phyloP scores from a whole-genome alignment of 2,113 vertebrate species.

The Prunella fulvescens region DNA sequence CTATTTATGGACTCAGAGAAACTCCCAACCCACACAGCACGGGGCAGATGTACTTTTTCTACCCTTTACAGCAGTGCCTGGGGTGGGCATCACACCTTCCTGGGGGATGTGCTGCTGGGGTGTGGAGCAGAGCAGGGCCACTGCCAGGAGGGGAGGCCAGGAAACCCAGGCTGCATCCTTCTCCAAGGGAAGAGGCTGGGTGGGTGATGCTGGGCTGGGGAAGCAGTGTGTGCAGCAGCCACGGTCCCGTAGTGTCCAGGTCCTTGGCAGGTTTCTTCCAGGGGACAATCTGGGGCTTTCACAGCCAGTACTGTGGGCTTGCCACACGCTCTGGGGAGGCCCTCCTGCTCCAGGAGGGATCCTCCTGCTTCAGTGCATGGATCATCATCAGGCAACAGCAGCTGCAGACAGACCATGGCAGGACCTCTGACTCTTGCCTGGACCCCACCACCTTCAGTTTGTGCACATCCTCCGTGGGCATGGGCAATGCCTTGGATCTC shows the following conservation, averaged over 20 bases:
- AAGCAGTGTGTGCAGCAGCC: neutral
- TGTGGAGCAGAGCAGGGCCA: neutral
- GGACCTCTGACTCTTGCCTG: neutral
- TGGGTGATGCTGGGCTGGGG: neutral
- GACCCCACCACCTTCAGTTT: neutral
- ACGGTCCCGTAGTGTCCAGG: rapidly evolving
- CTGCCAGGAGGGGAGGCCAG: neutral
- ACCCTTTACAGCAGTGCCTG: neutral
- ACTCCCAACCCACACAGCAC: neutral
- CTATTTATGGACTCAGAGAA: neutral
- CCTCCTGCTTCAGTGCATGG: neutral
- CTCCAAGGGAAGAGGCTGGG: neutral
- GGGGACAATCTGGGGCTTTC: neutral
- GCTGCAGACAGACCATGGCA: neutral
- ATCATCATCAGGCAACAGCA: neutral
- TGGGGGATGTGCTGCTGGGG: neutral
- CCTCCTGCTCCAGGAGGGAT: neutral
- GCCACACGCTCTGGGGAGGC: neutral
- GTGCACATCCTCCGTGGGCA: neutral
- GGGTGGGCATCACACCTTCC: rapidly evolving
- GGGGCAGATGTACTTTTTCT: neutral
- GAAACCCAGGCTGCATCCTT: neutral
- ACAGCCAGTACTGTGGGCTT: neutral
- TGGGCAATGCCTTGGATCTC: neutral
- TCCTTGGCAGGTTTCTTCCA: neutral